phyloP scores from a whole-genome alignment of 2,888 invertebrate genomes.

The Yponomeuta sedellus region DNA sequence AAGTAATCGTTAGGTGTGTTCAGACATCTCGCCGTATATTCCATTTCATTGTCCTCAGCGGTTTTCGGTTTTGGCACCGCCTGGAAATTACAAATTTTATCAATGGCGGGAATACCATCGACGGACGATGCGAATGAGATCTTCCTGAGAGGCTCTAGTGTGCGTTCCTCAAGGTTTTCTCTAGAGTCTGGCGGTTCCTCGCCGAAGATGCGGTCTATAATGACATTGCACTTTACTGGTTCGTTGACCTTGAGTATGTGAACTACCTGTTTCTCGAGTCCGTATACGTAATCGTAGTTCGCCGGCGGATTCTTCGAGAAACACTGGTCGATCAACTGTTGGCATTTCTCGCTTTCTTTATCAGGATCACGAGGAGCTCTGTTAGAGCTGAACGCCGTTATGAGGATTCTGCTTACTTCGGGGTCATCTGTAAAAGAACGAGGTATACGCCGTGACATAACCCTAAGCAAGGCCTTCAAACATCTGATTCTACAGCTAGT shows the following conservation, averaged over 20 bases:
- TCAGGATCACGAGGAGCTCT: not conserved
- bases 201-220: not conserved
- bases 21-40: not conserved
- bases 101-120: not conserved
- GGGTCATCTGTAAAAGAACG: not conserved
- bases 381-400: not conserved
- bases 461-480: too few species aligned
- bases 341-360: not conserved
- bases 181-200: not conserved
- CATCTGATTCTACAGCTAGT: too few species aligned
- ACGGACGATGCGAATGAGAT: not conserved
- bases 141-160: not conserved
- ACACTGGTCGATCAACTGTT: not conserved
- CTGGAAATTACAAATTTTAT: not conserved
- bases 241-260: not conserved
- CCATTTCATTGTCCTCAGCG: not conserved
- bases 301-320: not conserved
- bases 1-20: not conserved
- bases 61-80: not conserved
- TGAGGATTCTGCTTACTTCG: not conserved
- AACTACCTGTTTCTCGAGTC: not conserved
- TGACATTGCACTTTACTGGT: not conserved
- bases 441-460: not conserved
- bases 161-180: not conserved
- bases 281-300: not conserved